Conservation (phyloP, 2,113 vertebrate genomes). For the Actenoides hombroni region DNA sequence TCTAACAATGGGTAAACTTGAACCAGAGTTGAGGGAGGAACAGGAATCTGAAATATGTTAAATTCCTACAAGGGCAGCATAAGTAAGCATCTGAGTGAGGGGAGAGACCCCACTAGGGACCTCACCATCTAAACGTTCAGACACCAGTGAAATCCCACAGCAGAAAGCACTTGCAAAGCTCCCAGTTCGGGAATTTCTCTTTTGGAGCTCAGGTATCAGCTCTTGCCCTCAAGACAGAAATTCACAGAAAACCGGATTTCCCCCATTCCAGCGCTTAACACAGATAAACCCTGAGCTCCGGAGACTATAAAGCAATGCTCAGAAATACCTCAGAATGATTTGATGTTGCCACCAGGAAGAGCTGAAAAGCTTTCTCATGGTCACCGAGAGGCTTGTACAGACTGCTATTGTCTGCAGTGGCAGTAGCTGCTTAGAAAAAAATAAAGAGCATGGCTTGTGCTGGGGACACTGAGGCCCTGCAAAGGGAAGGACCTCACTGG, state of each 20-base stretch:
- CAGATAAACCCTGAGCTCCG: background rate
- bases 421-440: rapidly evolving
- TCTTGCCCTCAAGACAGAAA: background rate
- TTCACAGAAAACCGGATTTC: conserved; percentile 1
- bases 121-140: rapidly evolving
- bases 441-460: rapidly evolving
- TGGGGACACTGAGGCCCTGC: background rate
- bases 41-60: background rate
- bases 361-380: background rate
- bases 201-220: background rate
- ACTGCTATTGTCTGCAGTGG: too few relatives aligned
- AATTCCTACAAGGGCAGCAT: background rate
- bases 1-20: background rate
- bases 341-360: background rate
- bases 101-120: background rate
- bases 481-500: background rate
- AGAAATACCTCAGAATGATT: background rate
- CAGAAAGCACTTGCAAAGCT: background rate
- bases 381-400: background rate
- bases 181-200: background rate
- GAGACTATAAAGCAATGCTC: background rate
- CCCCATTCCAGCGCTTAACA: background rate
- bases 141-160: background rate
- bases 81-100: background rate
- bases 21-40: background rate